phyloP scores from a whole-genome alignment of 2,888 invertebrate genomes.

The Rhorus exstirpatorius region DNA sequence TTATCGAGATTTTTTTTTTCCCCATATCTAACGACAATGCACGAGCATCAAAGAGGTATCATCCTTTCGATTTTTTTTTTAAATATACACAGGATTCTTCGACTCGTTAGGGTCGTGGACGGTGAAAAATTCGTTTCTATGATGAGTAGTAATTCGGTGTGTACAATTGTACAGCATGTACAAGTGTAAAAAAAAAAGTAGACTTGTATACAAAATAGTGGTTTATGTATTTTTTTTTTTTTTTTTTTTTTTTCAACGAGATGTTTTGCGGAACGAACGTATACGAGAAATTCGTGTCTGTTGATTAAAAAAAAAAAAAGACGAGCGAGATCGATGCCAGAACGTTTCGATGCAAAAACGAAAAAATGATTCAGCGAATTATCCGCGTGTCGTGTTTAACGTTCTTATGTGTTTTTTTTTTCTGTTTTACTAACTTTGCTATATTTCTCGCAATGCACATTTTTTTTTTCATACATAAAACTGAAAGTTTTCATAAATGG shows the following conservation, averaged over 20 bases:
- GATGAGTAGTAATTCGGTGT: constrained; percentile 34
- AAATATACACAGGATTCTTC: constrained; percentile 28
- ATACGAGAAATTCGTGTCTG: not conserved
- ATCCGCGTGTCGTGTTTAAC: not conserved
- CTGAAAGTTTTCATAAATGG: not conserved
- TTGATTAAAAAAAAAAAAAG: not conserved
- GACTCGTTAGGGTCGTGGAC: constrained; percentile 55
- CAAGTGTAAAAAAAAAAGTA: constrained; percentile 58
- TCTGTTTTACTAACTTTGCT: not conserved
- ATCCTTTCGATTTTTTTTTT: constrained; percentile 19
- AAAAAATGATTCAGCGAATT: constrained; percentile 19
- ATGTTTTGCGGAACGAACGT: not conserved
- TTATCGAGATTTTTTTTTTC: constrained; percentile 7
- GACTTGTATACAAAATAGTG: constrained; percentile 41
- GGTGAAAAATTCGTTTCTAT: constrained; percentile 54
- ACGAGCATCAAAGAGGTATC: constrained; percentile 19
- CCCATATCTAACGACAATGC: constrained; percentile 1
- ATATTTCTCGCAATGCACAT: constrained; percentile 10
- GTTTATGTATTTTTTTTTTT: too few species aligned
- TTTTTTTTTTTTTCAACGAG: constrained; percentile 19
- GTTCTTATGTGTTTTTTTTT: not conserved
- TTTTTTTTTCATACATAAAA: not conserved
- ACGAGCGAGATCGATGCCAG: not conserved
- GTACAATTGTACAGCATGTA: constrained; percentile 41
- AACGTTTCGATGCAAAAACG: not conserved